Evolutionary conservation across 2,797 vertebrate genomes (phyloP), one percentile per base, ranked within the genome.

Genomic region (Gallinago stenura): DNA sequence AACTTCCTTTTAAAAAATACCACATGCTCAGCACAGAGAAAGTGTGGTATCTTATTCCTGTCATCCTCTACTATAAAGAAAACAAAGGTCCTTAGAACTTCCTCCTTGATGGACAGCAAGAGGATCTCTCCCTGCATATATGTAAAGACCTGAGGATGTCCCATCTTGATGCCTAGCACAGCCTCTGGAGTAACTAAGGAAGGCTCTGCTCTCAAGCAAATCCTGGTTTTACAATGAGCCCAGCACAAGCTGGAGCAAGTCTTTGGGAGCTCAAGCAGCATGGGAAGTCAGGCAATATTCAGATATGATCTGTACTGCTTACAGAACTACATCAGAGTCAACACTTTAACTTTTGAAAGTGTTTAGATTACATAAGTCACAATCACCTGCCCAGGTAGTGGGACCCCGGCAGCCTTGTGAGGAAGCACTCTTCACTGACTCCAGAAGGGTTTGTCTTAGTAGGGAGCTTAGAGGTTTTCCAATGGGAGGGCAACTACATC

Each of bases 401-500:
- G 85, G 13, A 80, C 0, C 2, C 9, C 0, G 0, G 10, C 1
- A 71, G 13, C 26, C 56, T 82, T 66, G 25, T 12, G 15, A 28
- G 26, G 26, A 69, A 76, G 2, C 0, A 12, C 6, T 1, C 3
- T 62, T 24, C n/a, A 25, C 9, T 83, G 20, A 48, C 37, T 39
- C 25, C 41, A 41, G 41, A 75, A 56, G 4, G 3, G 9, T 15
- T 61, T 33, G 22, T 43, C 26, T 68, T 39, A 6, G 7, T 18
- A 75, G 30, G 12, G 24, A 75, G 9, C 39, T 48, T 41, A 57
- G 25, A 84, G 24, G 28, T 2, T 68, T 91, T 57, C 39, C 28
- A 31, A 8, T 26, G 50, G 45, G 92, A 75, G 7, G 15, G 8
- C 20, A 79, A 28, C 20, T 45, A 11, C 15, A 15, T 31, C 58